Conservation (phyloP, 2,888 invertebrate genomes). For the Cecidostiba fungosa region DNA sequence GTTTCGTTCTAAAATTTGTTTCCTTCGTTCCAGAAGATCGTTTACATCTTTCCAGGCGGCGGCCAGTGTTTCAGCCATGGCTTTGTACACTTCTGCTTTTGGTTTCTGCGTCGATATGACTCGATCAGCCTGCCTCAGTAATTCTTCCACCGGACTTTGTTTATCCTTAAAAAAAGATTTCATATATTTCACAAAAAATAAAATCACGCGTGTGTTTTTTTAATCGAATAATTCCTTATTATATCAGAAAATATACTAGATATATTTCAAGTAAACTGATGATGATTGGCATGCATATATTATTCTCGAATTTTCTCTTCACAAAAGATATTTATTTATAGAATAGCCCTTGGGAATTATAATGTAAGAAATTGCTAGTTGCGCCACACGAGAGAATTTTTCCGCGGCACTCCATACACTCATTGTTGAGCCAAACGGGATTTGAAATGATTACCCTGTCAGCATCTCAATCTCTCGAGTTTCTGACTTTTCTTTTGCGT, state of each 20-base stretch:
- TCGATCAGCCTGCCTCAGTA: slow-evolving; percentile 92
- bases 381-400: neutral
- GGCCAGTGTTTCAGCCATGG: slow-evolving; percentile 91
- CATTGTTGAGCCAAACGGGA: neutral
- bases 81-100: slow-evolving; percentile 90
- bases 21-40: slow-evolving; percentile 88
- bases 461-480: slow-evolving; percentile 5
- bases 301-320: neutral
- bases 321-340: neutral
- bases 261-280: too few species aligned
- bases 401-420: neutral
- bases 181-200: neutral
- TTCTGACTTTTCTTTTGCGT: neutral
- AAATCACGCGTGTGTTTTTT: neutral
- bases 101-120: slow-evolving; percentile 89
- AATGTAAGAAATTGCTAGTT: neutral
- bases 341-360: neutral
- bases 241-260: too few species aligned
- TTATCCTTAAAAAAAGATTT: slow-evolving; percentile 84
- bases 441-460: slow-evolving; percentile 42
- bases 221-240: neutral
- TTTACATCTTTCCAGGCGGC: slow-evolving; percentile 92
- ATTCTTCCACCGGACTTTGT: slow-evolving; percentile 93
- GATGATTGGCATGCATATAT: too few species aligned
- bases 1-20: slow-evolving; percentile 88